Conservation (phyloP, 1,140 invertebrate species). For the Drosophila biarmipes region DNA sequence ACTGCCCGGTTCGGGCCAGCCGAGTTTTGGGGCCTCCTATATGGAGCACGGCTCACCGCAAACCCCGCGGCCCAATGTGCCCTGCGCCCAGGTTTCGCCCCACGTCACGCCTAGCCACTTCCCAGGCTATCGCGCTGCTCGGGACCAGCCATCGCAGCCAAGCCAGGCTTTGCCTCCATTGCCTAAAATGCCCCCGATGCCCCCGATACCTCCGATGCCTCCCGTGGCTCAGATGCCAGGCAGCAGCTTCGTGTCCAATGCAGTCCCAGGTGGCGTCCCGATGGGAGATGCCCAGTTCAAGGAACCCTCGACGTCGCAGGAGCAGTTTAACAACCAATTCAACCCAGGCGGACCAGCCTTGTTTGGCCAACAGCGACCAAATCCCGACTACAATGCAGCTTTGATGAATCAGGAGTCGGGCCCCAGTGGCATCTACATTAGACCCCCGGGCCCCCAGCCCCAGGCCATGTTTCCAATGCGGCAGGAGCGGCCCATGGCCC, state of each 20-base stretch:
- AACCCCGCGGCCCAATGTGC: background rate
- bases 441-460: background rate
- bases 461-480: background rate
- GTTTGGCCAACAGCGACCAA: background rate
- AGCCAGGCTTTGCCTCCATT: background rate
- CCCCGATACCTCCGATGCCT: background rate
- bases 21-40: background rate
- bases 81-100: slow-evolving; percentile 4
- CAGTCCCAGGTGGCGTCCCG: background rate
- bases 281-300: background rate
- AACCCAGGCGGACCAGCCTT: too few species aligned
- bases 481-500: background rate
- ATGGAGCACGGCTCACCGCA: background rate
- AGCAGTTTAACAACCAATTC: background rate
- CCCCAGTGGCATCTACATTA: background rate
- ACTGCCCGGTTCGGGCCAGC: background rate
- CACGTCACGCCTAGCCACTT: background rate
- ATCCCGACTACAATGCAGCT: background rate
- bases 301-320: background rate
- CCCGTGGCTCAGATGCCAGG: background rate
- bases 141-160: background rate
- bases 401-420: background rate
- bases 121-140: background rate
- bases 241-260: background rate
- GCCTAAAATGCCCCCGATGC: background rate